phyloP scores from a whole-genome alignment of 2,888 invertebrate species.

The Synanthedon tipuliformis region DNA sequence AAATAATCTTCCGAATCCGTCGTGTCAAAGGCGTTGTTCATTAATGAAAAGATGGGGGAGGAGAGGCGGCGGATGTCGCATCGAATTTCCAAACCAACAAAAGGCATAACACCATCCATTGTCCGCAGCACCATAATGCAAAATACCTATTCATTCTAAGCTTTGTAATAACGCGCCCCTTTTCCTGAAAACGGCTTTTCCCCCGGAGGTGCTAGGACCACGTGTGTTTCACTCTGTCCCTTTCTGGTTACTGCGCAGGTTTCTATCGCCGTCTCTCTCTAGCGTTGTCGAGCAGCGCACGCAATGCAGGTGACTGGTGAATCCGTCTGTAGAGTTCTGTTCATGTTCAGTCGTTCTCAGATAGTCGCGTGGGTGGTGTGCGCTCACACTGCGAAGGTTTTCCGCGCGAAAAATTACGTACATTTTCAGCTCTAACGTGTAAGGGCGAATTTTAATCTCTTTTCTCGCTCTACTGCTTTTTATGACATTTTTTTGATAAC shows the following conservation, averaged over 20 bases:
- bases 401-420: slow-evolving; percentile 66
- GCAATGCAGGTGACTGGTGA: slow-evolving; percentile 70
- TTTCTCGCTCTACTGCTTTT: neutral
- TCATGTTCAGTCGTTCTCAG: slow-evolving; percentile 42
- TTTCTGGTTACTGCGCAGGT: slow-evolving; percentile 13
- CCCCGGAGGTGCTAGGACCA: slow-evolving; percentile 47
- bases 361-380: slow-evolving; percentile 42
- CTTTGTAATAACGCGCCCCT: slow-evolving; percentile 54
- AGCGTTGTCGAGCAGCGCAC: slow-evolving; percentile 52
- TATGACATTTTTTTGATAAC: slow-evolving; percentile 6
- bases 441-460: neutral
- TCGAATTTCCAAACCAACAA: slow-evolving; percentile 37
- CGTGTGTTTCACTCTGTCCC: slow-evolving; percentile 43
- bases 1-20: neutral
- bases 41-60: slow-evolving; percentile 25
- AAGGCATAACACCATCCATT: slow-evolving; percentile 41
- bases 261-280: slow-evolving; percentile 24
- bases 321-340: slow-evolving; percentile 20
- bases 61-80: slow-evolving; percentile 28
- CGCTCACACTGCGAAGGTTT: slow-evolving; percentile 25
- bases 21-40: slow-evolving; percentile 18
- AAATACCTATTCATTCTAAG: slow-evolving; percentile 54
- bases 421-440: neutral
- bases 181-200: slow-evolving; percentile 50
- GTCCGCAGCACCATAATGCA: slow-evolving; percentile 45